A percentile compares a stretch with the other conserved stretches of the same genome.
Evolutionary conservation across 1,140 invertebrate species (phyloP).

Genomic region (Mercenaria mercenaria): DNA sequence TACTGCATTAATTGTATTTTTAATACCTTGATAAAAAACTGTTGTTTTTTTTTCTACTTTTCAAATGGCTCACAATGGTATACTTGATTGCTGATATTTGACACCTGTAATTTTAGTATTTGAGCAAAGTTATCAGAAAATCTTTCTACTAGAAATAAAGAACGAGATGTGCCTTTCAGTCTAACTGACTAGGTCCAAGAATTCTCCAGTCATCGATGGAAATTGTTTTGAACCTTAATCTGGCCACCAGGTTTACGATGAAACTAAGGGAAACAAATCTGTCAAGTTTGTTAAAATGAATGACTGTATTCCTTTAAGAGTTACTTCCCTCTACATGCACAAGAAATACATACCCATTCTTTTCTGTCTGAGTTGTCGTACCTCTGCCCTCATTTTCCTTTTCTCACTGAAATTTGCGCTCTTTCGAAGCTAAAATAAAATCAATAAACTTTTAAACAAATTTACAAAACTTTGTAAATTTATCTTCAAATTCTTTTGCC

Average conservation of each 20-base stretch:
- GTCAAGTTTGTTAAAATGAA: background rate
- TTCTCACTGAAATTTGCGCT: conserved; percentile 65
- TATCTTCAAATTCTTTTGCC: too few relatives aligned
- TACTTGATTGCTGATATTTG: background rate
- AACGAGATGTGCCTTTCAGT: too few relatives aligned
- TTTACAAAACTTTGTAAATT: background rate
- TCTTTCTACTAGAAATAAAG: too few relatives aligned
- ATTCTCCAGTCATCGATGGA: too few relatives aligned
- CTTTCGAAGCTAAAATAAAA: conserved; percentile 38
- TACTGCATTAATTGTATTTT: too few relatives aligned
- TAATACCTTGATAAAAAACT: too few relatives aligned
- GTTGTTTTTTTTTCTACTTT: too few relatives aligned
- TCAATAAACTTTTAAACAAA: background rate
- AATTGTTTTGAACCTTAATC: too few relatives aligned
- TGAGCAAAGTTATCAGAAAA: too few relatives aligned
- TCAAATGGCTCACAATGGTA: too few relatives aligned
- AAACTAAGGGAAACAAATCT: background rate
- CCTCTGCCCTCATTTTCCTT: conserved; percentile 51
- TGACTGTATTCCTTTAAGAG: background rate
- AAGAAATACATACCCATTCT: conserved; percentile 39
- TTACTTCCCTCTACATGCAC: background rate
- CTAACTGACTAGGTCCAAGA: too few relatives aligned
- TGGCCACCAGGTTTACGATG: too few relatives aligned
- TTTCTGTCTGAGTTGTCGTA: conserved; percentile 27
- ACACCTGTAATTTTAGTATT: background rate